Evolutionary conservation across 2,797 vertebrate species (phyloP).

Genomic region (Hippoglossus hippoglossus): DNA sequence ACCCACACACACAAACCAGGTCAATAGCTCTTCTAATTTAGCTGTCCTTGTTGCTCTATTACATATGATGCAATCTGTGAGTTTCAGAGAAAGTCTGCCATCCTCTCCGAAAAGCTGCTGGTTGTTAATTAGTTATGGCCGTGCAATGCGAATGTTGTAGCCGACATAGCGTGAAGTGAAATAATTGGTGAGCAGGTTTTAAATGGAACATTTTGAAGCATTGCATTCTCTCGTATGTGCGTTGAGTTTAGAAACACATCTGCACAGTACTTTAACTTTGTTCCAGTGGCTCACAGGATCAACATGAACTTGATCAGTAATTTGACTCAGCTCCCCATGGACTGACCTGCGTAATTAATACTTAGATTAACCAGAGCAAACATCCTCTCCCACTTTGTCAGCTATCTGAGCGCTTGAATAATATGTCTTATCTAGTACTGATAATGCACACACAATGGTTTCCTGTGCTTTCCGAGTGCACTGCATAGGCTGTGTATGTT

Average conservation of each 20-base stretch:
- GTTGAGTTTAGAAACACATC: background rate
- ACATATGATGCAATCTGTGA: slow-evolving; percentile 58
- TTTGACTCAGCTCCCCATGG: slow-evolving; percentile 60
- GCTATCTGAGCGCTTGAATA: slow-evolving; percentile 22
- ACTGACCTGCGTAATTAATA: slow-evolving; percentile 63
- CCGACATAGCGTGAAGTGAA: background rate
- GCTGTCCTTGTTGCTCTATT: slow-evolving; percentile 64
- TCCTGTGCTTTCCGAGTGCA: slow-evolving; percentile 8
- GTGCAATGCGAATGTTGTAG: background rate
- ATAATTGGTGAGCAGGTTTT: slow-evolving; percentile 3
- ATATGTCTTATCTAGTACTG: slow-evolving; percentile 23
- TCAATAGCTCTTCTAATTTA: slow-evolving; percentile 75
- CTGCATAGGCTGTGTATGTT: background rate
- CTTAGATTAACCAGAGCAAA: slow-evolving; percentile 57
- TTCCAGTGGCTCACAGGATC: slow-evolving; percentile 38
- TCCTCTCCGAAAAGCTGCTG: slow-evolving; percentile 40
- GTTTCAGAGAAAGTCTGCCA: slow-evolving; percentile 39
- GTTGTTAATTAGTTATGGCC: background rate
- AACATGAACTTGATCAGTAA: slow-evolving; percentile 65
- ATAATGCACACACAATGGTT: slow-evolving; percentile 11
- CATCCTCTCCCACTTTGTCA: slow-evolving; percentile 37
- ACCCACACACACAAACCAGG: slow-evolving; percentile 37
- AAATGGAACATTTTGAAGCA: background rate
- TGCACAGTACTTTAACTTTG: slow-evolving; percentile 28
- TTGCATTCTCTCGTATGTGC: background rate